Evolutionary conservation across 2,888 invertebrate species (phyloP).

Genomic region (Morpho deidamia): DNA sequence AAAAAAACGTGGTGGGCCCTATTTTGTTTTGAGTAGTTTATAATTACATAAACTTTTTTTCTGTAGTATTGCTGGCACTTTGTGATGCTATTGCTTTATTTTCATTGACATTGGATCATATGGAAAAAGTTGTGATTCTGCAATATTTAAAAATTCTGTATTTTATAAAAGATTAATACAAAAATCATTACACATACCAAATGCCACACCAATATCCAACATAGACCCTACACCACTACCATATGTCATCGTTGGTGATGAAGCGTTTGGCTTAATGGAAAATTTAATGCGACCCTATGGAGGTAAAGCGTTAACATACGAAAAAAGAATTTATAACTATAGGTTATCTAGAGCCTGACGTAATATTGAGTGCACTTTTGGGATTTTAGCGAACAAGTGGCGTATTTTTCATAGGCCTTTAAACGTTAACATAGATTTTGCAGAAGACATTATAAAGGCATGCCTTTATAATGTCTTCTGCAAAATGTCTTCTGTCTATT

Average conservation of each 20-base stretch:
- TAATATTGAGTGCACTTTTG: constrained; percentile 6
- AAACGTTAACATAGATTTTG: constrained; percentile 27
- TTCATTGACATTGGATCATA: background rate
- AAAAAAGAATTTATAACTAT: constrained; percentile 18
- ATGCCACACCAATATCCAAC: no score
- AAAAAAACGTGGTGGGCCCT: no score
- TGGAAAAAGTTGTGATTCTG: background rate
- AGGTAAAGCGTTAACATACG: constrained; percentile 10
- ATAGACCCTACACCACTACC: background rate
- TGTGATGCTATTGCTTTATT: background rate
- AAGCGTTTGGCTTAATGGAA: constrained; percentile 21
- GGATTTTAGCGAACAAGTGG: constrained; percentile 10
- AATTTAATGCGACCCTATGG: constrained; percentile 27
- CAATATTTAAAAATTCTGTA: background rate
- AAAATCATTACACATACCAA: background rate
- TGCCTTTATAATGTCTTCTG: constrained; percentile 30
- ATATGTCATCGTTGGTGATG: constrained; percentile 19
- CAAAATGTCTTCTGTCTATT: constrained; percentile 28
- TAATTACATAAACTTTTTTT: background rate
- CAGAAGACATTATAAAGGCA: constrained; percentile 30
- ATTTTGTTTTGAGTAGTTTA: no score
- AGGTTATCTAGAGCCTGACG: constrained; percentile 23
- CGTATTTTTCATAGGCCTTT: constrained; percentile 26
- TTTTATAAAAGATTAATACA: background rate
- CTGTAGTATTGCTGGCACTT: background rate